Base-by-base conservation (phyloP, 92 coral and sea anemone species). In the Umimayanthus chanpuru region DNA sequence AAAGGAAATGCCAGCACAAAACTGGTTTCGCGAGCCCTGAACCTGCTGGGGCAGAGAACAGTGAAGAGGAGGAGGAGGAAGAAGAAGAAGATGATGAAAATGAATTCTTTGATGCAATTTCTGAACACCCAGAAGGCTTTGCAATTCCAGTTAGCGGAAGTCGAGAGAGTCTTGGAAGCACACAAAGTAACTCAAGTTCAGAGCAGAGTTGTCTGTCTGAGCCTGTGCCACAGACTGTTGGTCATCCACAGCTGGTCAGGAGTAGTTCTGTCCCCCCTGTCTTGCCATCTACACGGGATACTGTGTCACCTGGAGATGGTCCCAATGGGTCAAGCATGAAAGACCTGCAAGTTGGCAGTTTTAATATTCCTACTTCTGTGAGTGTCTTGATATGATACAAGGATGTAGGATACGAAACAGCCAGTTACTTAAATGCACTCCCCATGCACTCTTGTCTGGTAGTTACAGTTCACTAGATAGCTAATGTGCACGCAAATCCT, bases 101-200 rank as follows among this genome's bases (percentile, higher is more conserved):
- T 21, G 99, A 95, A 75, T 97, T 97, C 81, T 97, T 92, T 80
- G 99, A 97, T 92, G 99, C 99, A 9, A 94, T 96, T 66, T 94
- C 98, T 30, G 98, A 96, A 47, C 96, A 96, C 70, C 97, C 98
- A 28, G 98, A 93, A 87, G 94, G 93, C 44, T 88, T 95, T 81
- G 91, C 89, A 29, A 81, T 91, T 66, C 85, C 91, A 56, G 95
- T 89, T 11, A 85, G 90, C 58, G 91, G 93, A 75, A 95, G 98
- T 86, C 92, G 80, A 66, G 94, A 93, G 73, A 94, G 94, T 86
- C 85, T 92, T 12, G 93, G 92, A 53, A 92, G 94, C 68, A 86
- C 86, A 0, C 77, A 80, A 3, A 72, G 76, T 36, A 50, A 26
- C 29, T 77, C 92, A 20, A 93, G 96, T 84, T 95, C 98, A 9